A percentile compares a stretch with the other conserved stretches of the same genome.
Evolutionary conservation across 2,113 vertebrate species (phyloP).

Genomic region (Siphamia tubifer): DNA sequence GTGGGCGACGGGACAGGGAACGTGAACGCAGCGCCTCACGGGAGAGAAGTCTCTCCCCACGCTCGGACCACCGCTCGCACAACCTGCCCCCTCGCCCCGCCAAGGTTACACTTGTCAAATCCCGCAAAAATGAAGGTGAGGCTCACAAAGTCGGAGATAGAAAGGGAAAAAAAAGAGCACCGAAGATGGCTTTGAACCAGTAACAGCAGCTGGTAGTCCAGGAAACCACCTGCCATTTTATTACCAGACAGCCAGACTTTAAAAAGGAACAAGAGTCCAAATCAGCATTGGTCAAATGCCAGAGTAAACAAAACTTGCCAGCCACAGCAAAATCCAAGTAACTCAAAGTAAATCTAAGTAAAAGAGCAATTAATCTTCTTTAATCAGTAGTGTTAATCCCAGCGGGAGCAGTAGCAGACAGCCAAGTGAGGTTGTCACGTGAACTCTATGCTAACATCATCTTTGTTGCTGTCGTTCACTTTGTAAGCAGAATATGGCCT

Average conservation of each 20-base stretch:
- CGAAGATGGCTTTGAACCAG: not conserved
- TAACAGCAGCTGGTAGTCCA: not conserved
- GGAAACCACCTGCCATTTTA: conserved; percentile 21
- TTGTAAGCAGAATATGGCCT: conserved; percentile 94
- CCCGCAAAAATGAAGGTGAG: conserved; percentile 97
- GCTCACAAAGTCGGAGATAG: conserved; percentile 65
- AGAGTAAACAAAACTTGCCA: conserved; percentile 60
- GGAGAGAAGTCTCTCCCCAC: conserved; percentile 91
- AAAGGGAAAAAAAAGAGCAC: not conserved
- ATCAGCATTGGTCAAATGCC: conserved; percentile 58
- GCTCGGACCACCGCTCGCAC: conserved; percentile 90
- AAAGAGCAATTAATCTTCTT: conserved; percentile 75
- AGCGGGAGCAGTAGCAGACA: conserved; percentile 36
- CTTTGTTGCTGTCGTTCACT: conserved; percentile 79
- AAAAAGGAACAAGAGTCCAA: conserved; percentile 42
- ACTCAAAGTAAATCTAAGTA: conserved; percentile 69
- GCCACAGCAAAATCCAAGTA: conserved; percentile 63
- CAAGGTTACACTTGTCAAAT: conserved; percentile 97
- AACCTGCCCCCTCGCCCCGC: conserved; percentile 92
- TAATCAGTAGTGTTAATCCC: conserved; percentile 65
- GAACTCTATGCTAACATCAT: conserved; percentile 75
- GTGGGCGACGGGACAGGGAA: conserved; percentile 83
- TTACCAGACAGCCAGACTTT: conserved; percentile 5
- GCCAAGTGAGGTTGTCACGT: conserved; percentile 29
- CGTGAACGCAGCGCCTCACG: conserved; percentile 90